Evolutionary conservation across 2,797 vertebrate genomes (phyloP).

Genomic region (Danionella dracula): DNA sequence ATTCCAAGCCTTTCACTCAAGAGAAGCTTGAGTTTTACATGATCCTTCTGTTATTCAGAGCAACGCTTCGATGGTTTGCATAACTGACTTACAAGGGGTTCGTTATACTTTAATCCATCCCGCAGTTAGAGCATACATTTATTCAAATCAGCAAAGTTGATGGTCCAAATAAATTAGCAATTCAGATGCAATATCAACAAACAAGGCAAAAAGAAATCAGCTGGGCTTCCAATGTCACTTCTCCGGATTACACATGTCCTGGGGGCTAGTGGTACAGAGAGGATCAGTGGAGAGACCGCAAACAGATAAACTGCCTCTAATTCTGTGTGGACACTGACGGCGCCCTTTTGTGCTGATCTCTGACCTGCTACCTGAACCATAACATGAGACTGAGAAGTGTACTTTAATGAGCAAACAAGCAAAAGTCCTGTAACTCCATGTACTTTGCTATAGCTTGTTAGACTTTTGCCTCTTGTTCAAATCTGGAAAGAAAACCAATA

Average conservation of each 20-base stretch:
- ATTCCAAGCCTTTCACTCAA: neutral
- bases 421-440: neutral
- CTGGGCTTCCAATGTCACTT: slow-evolving; percentile 31
- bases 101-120: slow-evolving; percentile 29
- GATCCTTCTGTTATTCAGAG: slow-evolving; percentile 11
- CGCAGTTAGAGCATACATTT: slow-evolving; percentile 34
- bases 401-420: neutral
- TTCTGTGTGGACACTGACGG: slow-evolving; percentile 14
- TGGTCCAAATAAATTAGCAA: slow-evolving; percentile 40
- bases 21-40: neutral
- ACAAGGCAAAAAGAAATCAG: slow-evolving; percentile 34
- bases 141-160: slow-evolving; percentile 36
- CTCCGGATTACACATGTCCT: slow-evolving; percentile 33
- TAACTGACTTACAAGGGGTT: slow-evolving; percentile 19
- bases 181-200: slow-evolving; percentile 41
- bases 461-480: neutral
- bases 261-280: slow-evolving; percentile 26
- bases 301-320: slow-evolving; percentile 24
- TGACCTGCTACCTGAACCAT: slow-evolving; percentile 26
- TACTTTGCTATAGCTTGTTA: no score
- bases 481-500: no score
- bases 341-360: slow-evolving; percentile 18
- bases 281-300: slow-evolving; percentile 20
- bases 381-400: neutral
- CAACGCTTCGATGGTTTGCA: slow-evolving; percentile 11